Evolutionary conservation across 2,888 invertebrate genomes (phyloP).

Genomic region (Cheilosia impressa): DNA sequence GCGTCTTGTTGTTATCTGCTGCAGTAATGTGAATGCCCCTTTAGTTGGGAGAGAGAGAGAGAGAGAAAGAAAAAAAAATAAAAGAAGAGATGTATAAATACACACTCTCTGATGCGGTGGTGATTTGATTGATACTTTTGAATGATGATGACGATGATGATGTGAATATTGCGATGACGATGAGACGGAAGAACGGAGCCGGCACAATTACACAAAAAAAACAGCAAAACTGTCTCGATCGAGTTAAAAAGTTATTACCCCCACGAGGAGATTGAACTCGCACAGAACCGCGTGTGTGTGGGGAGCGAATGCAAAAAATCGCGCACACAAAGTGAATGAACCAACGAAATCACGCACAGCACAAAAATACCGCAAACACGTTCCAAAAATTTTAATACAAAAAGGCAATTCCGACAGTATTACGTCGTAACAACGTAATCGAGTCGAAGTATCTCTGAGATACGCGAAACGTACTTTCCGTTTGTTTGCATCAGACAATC

Average conservation of each 20-base stretch:
- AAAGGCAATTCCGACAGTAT: slow-evolving; percentile 15
- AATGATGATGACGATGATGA: slow-evolving; percentile 39
- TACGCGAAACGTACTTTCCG: slow-evolving; percentile 24
- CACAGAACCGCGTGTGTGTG: not conserved
- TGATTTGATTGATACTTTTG: slow-evolving; percentile 64
- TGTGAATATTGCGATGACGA: slow-evolving; percentile 26
- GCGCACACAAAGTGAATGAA: slow-evolving; percentile 52
- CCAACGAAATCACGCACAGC: slow-evolving; percentile 20
- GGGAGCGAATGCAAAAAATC: not conserved
- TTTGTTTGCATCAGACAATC: slow-evolving; percentile 10
- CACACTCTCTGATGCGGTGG: slow-evolving; percentile 42
- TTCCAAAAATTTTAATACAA: slow-evolving; percentile 18
- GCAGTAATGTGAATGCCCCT: slow-evolving; percentile 72
- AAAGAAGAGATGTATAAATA: slow-evolving; percentile 38
- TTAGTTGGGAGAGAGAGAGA: slow-evolving; percentile 42
- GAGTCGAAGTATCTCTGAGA: slow-evolving; percentile 37
- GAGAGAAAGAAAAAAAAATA: slow-evolving; percentile 39
- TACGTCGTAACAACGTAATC: slow-evolving; percentile 61
- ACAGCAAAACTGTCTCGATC: slow-evolving; percentile 55
- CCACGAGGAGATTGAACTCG: slow-evolving; percentile 66
- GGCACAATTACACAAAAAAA: slow-evolving; percentile 56
- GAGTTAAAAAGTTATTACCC: slow-evolving; percentile 68
- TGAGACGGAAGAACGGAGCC: slow-evolving; percentile 14
- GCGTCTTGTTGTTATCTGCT: slow-evolving; percentile 64
- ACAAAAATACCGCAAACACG: slow-evolving; percentile 36